Percentiles rank a stretch among this genome's conserved stretches.
These are phyloP conservation scores for Corythornis vintsioides DNA, from an alignment of 2,113 vertebrate species.

Conservation along the genomic window DNA sequence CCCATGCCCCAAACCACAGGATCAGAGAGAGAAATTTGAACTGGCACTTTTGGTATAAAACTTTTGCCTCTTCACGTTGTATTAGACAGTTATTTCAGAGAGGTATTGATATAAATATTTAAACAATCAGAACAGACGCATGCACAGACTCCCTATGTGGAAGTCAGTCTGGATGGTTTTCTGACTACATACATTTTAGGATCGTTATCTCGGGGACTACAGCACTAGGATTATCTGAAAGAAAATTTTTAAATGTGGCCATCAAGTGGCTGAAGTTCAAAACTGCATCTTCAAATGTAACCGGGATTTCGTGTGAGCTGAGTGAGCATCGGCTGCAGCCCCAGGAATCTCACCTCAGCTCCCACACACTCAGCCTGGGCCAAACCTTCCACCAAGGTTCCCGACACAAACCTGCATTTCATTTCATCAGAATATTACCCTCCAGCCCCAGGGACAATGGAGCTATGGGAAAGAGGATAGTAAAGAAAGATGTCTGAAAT, in stretches of 20 bases:
- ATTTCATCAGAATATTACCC: neutral
- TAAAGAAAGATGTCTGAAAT: neutral
- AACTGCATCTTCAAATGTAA: slow-evolving; percentile 5
- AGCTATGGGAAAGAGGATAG: fast-evolving
- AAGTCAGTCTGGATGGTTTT: neutral
- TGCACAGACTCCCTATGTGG: neutral
- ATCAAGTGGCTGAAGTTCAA: slow-evolving; percentile 55
- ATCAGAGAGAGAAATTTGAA: neutral
- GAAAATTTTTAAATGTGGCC: slow-evolving; percentile 44
- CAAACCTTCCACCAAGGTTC: neutral
- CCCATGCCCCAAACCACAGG: fast-evolving
- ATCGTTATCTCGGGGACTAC: neutral
- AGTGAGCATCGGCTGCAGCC: neutral
- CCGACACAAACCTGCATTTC: neutral
- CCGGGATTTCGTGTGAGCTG: fast-evolving
- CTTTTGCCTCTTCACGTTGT: neutral
- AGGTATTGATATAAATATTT: neutral
- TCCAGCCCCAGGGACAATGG: neutral
- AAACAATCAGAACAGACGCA: neutral
- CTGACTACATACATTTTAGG: neutral
- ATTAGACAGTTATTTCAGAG: neutral
- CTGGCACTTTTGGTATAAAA: neutral
- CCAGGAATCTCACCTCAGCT: neutral
- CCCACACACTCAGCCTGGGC: neutral
- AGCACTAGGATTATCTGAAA: neutral